A percentile compares a stretch with the other conserved stretches of the same genome.
Evolutionary conservation across 2,113 vertebrate species (phyloP).

Genomic region (Xyrauchen texanus): DNA sequence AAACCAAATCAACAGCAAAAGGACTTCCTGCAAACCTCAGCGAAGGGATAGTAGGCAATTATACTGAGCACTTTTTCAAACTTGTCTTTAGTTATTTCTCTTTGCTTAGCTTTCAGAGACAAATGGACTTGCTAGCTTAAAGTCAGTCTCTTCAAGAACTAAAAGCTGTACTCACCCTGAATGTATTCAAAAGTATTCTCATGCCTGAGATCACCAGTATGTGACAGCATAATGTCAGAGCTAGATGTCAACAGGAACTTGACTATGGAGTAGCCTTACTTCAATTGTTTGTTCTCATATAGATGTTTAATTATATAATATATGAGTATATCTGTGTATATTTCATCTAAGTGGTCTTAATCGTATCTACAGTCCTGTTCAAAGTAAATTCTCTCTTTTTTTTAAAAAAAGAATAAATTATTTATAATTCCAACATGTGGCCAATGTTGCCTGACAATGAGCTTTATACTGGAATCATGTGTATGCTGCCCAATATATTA

Average conservation of each 20-base stretch:
- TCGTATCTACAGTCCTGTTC: not conserved
- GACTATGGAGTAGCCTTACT: slow-evolving; percentile 16
- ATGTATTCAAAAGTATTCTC: slow-evolving; percentile 70
- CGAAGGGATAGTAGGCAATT: slow-evolving; percentile 23
- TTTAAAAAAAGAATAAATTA: slow-evolving; percentile 30
- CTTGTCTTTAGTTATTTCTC: not conserved
- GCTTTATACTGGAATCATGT: slow-evolving; percentile 49
- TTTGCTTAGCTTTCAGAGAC: slow-evolving; percentile 12
- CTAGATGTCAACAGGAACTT: slow-evolving; percentile 19
- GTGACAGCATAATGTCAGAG: slow-evolving; percentile 50
- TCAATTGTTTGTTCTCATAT: slow-evolving; percentile 23
- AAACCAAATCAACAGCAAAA: slow-evolving; percentile 30
- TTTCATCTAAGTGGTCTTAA: not conserved
- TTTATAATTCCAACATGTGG: slow-evolving; percentile 36
- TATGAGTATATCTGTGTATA: slow-evolving; percentile 33
- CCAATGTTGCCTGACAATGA: slow-evolving; percentile 27
- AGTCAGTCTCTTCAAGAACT: not conserved
- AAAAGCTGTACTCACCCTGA: slow-evolving; percentile 78
- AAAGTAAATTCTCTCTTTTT: not conserved
- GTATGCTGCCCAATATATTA: slow-evolving; percentile 26
- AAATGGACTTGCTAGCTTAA: slow-evolving; percentile 7
- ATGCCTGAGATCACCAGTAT: slow-evolving; percentile 80
- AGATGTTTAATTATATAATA: slow-evolving; percentile 40
- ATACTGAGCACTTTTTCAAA: slow-evolving; percentile 50
- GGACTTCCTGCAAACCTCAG: slow-evolving; percentile 21